Conservation (phyloP, 2,888 invertebrate species). For the Anagyrus pseudococci region DNA sequence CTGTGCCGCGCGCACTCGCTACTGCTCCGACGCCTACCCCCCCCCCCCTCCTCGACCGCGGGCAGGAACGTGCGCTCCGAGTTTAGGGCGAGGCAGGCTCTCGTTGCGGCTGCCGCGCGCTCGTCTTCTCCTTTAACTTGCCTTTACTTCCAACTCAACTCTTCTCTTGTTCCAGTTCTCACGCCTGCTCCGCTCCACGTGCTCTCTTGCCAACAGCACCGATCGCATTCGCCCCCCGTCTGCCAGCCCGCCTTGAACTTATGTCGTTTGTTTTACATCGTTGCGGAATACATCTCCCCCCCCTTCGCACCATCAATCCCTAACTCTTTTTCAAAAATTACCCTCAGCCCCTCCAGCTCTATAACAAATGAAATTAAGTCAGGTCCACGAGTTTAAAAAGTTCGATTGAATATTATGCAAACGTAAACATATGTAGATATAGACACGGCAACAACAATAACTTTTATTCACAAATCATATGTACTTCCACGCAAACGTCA, state of each 20-base stretch:
- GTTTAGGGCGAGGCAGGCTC: slow-evolving; percentile 39
- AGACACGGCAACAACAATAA: no score
- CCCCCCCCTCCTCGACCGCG: background rate
- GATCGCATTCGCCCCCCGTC: slow-evolving; percentile 40
- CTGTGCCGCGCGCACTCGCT: no score
- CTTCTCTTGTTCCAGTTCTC: slow-evolving; percentile 56
- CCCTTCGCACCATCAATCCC: no score
- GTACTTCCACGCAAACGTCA: no score
- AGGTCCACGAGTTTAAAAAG: no score
- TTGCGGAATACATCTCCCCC: background rate
- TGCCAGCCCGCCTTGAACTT: slow-evolving; percentile 46
- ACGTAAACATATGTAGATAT: no score
- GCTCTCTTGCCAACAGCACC: background rate
- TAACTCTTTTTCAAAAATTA: no score
- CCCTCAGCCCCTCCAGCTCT: no score
- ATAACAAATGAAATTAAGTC: no score
- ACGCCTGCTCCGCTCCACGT: slow-evolving; percentile 42
- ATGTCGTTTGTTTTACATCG: slow-evolving; percentile 44
- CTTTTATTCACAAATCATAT: no score
- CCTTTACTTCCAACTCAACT: background rate
- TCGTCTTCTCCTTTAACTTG: slow-evolving; percentile 43
- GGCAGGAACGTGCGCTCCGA: background rate
- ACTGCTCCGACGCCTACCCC: slow-evolving; percentile 16
- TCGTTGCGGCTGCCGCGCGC: slow-evolving; percentile 31
- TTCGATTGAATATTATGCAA: no score